Evolutionary conservation across 2,797 vertebrate species (phyloP).

Genomic region (Xyrichtys novacula): DNA sequence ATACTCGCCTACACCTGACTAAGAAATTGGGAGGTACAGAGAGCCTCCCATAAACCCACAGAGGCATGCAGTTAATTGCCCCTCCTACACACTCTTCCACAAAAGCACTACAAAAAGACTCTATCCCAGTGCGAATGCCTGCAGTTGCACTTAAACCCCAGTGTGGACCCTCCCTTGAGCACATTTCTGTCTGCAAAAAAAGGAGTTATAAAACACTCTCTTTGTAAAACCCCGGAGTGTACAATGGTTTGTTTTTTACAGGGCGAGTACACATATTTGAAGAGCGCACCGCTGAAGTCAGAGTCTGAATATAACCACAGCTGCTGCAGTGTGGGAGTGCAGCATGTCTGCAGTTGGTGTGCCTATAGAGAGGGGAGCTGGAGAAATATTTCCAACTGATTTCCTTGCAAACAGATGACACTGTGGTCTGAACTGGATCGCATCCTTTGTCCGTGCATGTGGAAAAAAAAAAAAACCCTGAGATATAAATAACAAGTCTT

Average conservation of each 20-base stretch:
- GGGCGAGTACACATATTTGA: constrained; percentile 57
- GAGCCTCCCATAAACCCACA: constrained; percentile 46
- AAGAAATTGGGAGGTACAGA: constrained; percentile 33
- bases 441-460: constrained; percentile 22
- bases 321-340: constrained; percentile 71
- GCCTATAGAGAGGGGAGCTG: constrained; percentile 36
- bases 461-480: constrained; percentile 17
- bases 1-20: constrained; percentile 51
- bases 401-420: constrained; percentile 55
- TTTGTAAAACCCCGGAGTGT: constrained; percentile 30
- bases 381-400: constrained; percentile 48
- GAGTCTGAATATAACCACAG: constrained; percentile 78
- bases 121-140: constrained; percentile 5
- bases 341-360: constrained; percentile 71
- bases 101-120: constrained; percentile 24
- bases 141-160: constrained; percentile 34
- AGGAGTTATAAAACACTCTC: constrained; percentile 30
- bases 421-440: constrained; percentile 5
- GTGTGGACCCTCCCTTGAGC: constrained; percentile 34
- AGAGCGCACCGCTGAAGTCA: constrained; percentile 70
- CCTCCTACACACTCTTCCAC: constrained; percentile 30
- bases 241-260: constrained; percentile 57
- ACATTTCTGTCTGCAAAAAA: constrained; percentile 17
- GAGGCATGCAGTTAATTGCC: constrained; percentile 50
- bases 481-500: constrained; percentile 31